phyloP scores from a whole-genome alignment of 2,888 invertebrate species.

The Agrotis puta region DNA sequence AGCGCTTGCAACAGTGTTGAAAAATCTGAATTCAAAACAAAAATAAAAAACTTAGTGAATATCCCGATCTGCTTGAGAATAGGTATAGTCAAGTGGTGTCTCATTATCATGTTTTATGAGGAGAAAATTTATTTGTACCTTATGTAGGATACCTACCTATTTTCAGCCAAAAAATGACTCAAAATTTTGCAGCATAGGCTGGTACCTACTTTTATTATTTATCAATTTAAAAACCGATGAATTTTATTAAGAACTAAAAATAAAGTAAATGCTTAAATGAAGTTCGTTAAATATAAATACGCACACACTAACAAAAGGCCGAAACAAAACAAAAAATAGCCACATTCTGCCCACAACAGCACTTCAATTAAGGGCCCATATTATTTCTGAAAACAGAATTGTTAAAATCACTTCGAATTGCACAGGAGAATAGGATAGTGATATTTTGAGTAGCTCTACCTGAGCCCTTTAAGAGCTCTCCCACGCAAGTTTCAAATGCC shows the following conservation, averaged over 20 bases:
- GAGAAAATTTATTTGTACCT: too few relatives aligned
- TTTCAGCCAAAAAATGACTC: too few relatives aligned
- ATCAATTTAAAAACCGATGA: too few relatives aligned
- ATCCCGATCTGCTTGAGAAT: too few relatives aligned
- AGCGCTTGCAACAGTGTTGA: too few relatives aligned
- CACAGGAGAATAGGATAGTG: constrained; percentile 17
- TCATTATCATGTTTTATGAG: background rate
- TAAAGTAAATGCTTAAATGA: background rate
- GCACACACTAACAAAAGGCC: too few relatives aligned
- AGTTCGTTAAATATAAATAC: too few relatives aligned
- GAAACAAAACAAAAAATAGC: background rate
- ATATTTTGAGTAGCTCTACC: constrained; percentile 20
- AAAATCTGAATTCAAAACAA: too few relatives aligned
- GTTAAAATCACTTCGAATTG: constrained; percentile 30
- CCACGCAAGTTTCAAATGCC: constrained; percentile 41
- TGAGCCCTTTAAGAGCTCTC: constrained; percentile 24
- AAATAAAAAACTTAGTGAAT: too few relatives aligned
- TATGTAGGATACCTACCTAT: too few relatives aligned
- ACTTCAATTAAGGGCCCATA: constrained; percentile 19
- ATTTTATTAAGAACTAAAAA: background rate
- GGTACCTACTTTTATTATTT: too few relatives aligned
- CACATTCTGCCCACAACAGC: constrained; percentile 8
- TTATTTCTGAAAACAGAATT: constrained; percentile 22
- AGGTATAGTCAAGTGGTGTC: background rate
- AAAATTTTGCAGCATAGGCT: too few relatives aligned